These are phyloP conservation scores for Acanthosepion lycidas DNA, from an alignment of 2,888 invertebrate species.

Conservation along the genomic window DNA sequence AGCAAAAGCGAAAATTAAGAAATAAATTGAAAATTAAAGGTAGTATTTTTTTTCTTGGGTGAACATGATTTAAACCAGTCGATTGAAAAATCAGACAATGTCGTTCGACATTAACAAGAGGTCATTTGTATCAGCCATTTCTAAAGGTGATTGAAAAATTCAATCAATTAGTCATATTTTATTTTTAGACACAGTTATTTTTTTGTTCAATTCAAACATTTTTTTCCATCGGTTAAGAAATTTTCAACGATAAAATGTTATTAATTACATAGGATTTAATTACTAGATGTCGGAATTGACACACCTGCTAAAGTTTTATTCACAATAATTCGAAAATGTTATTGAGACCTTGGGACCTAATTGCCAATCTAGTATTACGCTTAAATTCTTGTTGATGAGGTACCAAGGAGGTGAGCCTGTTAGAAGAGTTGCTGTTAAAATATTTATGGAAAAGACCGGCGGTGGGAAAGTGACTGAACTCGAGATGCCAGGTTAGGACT, in stretches of 20 bases:
- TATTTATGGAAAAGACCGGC: too few species aligned
- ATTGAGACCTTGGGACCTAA: too few species aligned
- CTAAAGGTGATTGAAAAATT: neutral
- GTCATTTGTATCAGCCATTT: neutral
- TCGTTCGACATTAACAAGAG: neutral
- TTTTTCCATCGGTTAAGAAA: neutral
- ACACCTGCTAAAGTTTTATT: too few species aligned
- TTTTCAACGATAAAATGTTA: neutral
- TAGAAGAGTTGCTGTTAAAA: too few species aligned
- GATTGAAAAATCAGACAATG: neutral
- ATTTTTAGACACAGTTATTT: neutral
- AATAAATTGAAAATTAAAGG: neutral
- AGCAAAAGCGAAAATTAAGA: neutral
- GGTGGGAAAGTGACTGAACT: too few species aligned
- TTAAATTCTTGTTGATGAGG: too few species aligned
- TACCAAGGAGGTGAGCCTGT: too few species aligned
- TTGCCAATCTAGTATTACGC: too few species aligned
- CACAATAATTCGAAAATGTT: too few species aligned
- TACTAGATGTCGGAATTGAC: too few species aligned
- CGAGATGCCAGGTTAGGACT: too few species aligned
- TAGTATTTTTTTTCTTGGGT: neutral
- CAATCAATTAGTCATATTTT: neutral
- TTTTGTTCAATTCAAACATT: neutral
- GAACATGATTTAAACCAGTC: neutral
- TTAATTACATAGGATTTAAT: too few species aligned